phyloP scores from a whole-genome alignment of 2,797 vertebrate genomes.

The Myotis planiceps region DNA sequence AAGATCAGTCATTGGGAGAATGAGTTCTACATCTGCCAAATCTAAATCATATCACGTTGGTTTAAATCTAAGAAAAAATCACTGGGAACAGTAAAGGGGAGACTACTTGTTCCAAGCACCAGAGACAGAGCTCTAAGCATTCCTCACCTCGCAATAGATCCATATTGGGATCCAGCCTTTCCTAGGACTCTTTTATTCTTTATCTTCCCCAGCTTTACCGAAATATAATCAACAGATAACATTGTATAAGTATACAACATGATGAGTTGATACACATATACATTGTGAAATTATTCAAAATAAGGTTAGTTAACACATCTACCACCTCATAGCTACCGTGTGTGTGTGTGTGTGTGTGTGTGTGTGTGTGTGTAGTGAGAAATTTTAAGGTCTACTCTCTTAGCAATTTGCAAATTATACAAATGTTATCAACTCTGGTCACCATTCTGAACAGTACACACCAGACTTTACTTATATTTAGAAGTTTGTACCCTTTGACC shows the following conservation, averaged over 20 bases:
- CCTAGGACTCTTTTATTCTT: background rate
- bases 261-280: background rate
- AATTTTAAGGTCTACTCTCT: background rate
- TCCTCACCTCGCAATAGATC: background rate
- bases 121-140: background rate
- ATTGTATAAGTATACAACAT: background rate
- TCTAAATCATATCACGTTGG: background rate
- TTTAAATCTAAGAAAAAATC: background rate
- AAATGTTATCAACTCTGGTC: background rate
- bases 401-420: background rate
- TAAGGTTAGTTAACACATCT: background rate
- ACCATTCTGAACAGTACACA: background rate
- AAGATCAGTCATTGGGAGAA: background rate
- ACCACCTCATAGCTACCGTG: background rate
- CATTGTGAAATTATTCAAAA: background rate
- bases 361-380: background rate
- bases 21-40: background rate
- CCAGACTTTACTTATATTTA: background rate
- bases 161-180: background rate
- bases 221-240: background rate
- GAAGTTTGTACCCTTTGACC: background rate
- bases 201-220: background rate
- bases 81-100: background rate
- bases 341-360: background rate
- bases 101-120: background rate